Evolutionary conservation across 1,140 invertebrate genomes (phyloP).

Genomic region (Drosophila obscura): DNA sequence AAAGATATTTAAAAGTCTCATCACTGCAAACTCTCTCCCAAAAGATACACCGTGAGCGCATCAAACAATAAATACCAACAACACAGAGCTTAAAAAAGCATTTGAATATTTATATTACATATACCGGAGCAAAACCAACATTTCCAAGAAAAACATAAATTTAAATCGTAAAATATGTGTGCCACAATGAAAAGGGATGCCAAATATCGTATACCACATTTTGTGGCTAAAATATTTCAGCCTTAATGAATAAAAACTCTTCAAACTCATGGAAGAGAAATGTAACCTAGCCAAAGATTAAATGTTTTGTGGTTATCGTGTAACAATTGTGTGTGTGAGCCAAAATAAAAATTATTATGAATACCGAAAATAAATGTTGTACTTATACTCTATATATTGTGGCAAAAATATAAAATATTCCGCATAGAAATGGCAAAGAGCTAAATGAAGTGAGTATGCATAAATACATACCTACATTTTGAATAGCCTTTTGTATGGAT

Average conservation of each 20-base stretch:
- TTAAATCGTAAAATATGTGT: slow-evolving; percentile 23
- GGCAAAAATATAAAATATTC: background rate
- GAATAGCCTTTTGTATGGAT: too few species aligned
- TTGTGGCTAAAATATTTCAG: slow-evolving; percentile 18
- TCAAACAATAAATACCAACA: slow-evolving; percentile 14
- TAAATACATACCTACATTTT: too few species aligned
- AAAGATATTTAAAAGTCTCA: background rate
- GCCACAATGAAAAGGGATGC: slow-evolving; percentile 5
- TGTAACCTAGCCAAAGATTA: slow-evolving; percentile 62
- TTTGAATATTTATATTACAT: slow-evolving; percentile 35
- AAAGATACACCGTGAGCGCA: background rate
- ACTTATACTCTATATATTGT: background rate
- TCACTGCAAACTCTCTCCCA: slow-evolving; percentile 9
- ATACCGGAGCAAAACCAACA: slow-evolving; percentile 19
- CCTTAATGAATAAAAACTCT: slow-evolving; percentile 20
- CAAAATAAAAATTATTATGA: slow-evolving; percentile 47
- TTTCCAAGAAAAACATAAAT: slow-evolving; percentile 14
- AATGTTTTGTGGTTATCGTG: slow-evolving; percentile 67
- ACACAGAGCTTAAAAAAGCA: slow-evolving; percentile 46
- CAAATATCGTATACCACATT: background rate
- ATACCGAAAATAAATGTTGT: slow-evolving; percentile 6
- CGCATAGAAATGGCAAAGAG: background rate
- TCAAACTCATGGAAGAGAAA: slow-evolving; percentile 2
- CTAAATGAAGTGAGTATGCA: background rate
- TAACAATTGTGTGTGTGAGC: slow-evolving; percentile 47